phyloP scores from a whole-genome alignment of 1,140 invertebrate species.

The Drosophila dunni region DNA sequence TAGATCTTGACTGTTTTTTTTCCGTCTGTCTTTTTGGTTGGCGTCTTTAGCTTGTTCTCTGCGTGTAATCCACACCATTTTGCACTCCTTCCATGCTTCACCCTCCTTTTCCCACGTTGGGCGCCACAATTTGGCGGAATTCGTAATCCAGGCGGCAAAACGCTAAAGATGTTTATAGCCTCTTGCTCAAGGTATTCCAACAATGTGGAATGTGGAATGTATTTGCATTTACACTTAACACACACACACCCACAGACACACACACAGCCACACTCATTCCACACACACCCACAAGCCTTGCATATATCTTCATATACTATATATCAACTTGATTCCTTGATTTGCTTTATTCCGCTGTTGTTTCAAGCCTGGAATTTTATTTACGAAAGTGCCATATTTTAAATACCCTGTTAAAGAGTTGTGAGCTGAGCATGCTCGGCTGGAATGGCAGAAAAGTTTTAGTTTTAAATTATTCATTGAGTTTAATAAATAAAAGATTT shows the following conservation, averaged over 20 bases:
- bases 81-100: neutral
- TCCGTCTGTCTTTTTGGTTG: neutral
- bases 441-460: too few relatives aligned
- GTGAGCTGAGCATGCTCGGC: too few relatives aligned
- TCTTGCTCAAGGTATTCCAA: slow-evolving; percentile 13
- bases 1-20: slow-evolving; percentile 51
- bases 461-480: too few relatives aligned
- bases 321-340: slow-evolving; percentile 8
- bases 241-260: slow-evolving; percentile 6
- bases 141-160: slow-evolving; percentile 33
- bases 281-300: neutral
- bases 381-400: neutral
- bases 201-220: slow-evolving; percentile 14
- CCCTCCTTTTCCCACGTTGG: neutral
- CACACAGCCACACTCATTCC: neutral
- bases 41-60: slow-evolving; percentile 67
- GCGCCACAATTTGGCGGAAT: slow-evolving; percentile 39
- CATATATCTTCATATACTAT: slow-evolving; percentile 17
- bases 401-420: too few relatives aligned
- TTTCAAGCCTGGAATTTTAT: neutral
- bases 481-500: too few relatives aligned
- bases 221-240: slow-evolving; percentile 24
- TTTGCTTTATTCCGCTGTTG: slow-evolving; percentile 12
- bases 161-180: slow-evolving; percentile 43
- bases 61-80: slow-evolving; percentile 74